Evolutionary conservation across 2,797 vertebrate species (phyloP).

Genomic region (Anabas testudineus): DNA sequence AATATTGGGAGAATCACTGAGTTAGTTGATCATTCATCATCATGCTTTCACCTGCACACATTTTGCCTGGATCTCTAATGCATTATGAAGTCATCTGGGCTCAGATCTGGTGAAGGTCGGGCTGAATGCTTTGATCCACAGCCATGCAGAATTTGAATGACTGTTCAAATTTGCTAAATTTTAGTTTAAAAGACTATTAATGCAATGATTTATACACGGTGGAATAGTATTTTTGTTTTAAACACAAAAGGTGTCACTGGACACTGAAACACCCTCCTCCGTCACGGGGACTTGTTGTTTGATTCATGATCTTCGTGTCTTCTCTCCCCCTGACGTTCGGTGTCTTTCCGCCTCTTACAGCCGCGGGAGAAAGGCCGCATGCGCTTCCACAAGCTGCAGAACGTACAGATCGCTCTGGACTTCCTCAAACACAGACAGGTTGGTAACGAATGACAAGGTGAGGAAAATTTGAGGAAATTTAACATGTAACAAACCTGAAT

Average conservation of each 20-base stretch:
- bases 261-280: constrained; percentile 37
- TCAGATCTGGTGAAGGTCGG: constrained; percentile 27
- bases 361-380: constrained; percentile 92
- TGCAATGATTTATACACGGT: constrained; percentile 16
- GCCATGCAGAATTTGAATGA: not conserved
- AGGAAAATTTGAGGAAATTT: not conserved
- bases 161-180: constrained; percentile 53
- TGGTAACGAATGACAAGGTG: constrained; percentile 7
- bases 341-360: constrained; percentile 64
- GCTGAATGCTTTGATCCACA: constrained; percentile 22
- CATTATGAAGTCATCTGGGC: constrained; percentile 43
- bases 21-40: constrained; percentile 47
- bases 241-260: constrained; percentile 19
- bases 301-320: not conserved
- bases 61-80: constrained; percentile 54
- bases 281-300: constrained; percentile 46
- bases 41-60: constrained; percentile 66
- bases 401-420: constrained; percentile 96
- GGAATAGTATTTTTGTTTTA: constrained; percentile 22
- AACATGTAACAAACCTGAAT: not conserved
- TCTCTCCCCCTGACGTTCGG: constrained; percentile 21
- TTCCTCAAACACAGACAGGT: constrained; percentile 97
- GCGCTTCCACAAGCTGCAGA: constrained; percentile 98
- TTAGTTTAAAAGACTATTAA: constrained; percentile 39
- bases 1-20: constrained; percentile 12